phyloP scores from a whole-genome alignment of 2,888 invertebrate genomes.

The Catocala fraxini region DNA sequence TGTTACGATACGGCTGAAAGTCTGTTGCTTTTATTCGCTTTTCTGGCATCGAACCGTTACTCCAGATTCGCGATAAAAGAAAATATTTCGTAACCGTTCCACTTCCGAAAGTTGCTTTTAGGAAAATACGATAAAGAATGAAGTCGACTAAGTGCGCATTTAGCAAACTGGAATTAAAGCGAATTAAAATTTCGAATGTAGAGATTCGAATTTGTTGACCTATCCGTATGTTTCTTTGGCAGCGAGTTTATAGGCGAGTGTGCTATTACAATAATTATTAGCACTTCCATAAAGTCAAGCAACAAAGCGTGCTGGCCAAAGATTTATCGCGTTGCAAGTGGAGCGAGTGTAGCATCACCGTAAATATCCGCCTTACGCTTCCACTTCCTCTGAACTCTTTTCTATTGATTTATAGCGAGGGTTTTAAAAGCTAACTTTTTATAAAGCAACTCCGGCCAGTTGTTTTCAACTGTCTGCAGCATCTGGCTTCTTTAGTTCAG shows the following conservation, averaged over 20 bases:
- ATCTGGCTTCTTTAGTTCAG: constrained; percentile 81
- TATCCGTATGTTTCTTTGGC: constrained; percentile 23
- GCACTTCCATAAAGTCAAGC: constrained; percentile 69
- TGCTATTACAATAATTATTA: constrained; percentile 61
- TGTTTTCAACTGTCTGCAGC: constrained; percentile 85
- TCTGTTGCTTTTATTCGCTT: constrained; percentile 38
- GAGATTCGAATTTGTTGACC: constrained; percentile 24
- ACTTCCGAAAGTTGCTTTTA: constrained; percentile 26
- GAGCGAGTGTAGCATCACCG: constrained; percentile 72
- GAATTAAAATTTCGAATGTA: constrained; percentile 8
- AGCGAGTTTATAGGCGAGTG: constrained; percentile 31
- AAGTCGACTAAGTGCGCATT: constrained; percentile 17
- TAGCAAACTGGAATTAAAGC: constrained; percentile 17
- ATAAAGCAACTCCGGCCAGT: constrained; percentile 79
- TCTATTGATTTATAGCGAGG: constrained; percentile 83
- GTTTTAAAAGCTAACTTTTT: constrained; percentile 86
- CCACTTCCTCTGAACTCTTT: constrained; percentile 77
- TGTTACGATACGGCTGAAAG: constrained; percentile 43
- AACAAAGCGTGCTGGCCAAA: constrained; percentile 71
- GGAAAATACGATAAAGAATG: constrained; percentile 25
- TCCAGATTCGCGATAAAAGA: constrained; percentile 39
- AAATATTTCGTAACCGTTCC: constrained; percentile 32
- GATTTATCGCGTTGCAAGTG: constrained; percentile 72
- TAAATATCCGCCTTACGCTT: constrained; percentile 80
- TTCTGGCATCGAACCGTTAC: constrained; percentile 39